These are phyloP conservation scores for Phodopus roborovskii DNA, from an alignment of 2,113 vertebrate species.

Conservation along the genomic window DNA sequence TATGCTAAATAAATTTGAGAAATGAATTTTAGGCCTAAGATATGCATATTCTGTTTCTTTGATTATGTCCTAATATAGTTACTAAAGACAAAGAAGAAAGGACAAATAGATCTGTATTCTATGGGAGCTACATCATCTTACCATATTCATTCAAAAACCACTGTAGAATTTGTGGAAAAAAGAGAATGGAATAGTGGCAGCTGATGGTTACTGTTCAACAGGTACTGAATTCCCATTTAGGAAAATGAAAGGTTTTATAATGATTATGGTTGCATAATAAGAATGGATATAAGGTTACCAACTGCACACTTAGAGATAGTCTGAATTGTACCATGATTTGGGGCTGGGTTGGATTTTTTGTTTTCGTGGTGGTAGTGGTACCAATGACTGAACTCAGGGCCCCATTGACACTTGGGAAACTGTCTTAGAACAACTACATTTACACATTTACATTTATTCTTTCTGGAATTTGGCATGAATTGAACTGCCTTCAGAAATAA, in stretches of 20 bases:
- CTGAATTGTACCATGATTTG: not conserved
- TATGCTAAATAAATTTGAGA: constrained; percentile 6
- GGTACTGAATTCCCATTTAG: not conserved
- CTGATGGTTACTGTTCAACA: not conserved
- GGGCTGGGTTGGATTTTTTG: not conserved
- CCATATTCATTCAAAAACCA: not conserved
- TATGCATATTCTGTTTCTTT: constrained; percentile 1
- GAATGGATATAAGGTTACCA: not conserved
- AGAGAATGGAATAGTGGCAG: not conserved
- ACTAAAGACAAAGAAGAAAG: not conserved
- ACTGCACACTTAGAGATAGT: not conserved
- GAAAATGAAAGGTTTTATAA: not conserved
- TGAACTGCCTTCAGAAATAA: constrained; percentile 24
- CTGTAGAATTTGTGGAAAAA: not conserved
- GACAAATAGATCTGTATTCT: not conserved
- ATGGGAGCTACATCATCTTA: not conserved
- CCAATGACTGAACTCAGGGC: not conserved
- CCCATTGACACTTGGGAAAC: not conserved
- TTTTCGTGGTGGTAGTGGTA: not conserved
- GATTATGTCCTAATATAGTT: not conserved
- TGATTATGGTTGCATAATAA: not conserved
- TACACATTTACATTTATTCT: not conserved
- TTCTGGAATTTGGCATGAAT: not conserved
- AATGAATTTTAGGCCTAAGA: not conserved
- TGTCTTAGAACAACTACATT: not conserved